Conservation (phyloP, 1,140 invertebrate species). For the Steinernema feltiae region DNA sequence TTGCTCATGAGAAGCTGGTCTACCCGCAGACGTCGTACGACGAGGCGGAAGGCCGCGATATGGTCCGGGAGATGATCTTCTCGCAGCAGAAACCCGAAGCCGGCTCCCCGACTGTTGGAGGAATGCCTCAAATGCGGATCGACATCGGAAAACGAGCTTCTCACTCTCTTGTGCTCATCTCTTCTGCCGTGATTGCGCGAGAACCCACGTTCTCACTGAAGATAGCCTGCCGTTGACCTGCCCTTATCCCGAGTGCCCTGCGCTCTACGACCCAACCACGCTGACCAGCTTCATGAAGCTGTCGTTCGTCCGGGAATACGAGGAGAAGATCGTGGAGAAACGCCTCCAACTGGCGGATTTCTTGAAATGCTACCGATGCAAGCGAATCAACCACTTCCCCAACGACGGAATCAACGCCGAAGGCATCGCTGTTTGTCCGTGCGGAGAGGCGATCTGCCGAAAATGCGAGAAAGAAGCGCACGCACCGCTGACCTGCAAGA, state of each 20-base stretch:
- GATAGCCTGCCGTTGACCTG: neutral
- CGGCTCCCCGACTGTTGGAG: neutral
- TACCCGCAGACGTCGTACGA: neutral
- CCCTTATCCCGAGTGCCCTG: neutral
- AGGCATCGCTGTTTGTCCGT: neutral
- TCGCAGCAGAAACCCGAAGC: neutral
- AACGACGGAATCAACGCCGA: neutral
- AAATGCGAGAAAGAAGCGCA: neutral
- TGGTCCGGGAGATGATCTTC: neutral
- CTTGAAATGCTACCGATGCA: neutral
- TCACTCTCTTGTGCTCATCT: neutral
- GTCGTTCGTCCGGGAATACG: neutral
- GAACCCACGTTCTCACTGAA: neutral
- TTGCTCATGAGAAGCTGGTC: neutral
- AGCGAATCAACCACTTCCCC: neutral
- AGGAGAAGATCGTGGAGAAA: neutral
- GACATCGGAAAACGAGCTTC: neutral
- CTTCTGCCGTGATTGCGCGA: constrained; percentile 3
- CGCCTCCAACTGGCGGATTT: neutral
- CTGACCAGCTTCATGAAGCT: neutral
- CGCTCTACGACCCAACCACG: neutral
- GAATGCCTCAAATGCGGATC: neutral
- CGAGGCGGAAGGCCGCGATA: neutral
- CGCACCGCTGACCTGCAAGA: neutral
- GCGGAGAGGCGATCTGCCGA: neutral